Conservation (phyloP, 1,140 invertebrate species). For the Idris sp. region DNA sequence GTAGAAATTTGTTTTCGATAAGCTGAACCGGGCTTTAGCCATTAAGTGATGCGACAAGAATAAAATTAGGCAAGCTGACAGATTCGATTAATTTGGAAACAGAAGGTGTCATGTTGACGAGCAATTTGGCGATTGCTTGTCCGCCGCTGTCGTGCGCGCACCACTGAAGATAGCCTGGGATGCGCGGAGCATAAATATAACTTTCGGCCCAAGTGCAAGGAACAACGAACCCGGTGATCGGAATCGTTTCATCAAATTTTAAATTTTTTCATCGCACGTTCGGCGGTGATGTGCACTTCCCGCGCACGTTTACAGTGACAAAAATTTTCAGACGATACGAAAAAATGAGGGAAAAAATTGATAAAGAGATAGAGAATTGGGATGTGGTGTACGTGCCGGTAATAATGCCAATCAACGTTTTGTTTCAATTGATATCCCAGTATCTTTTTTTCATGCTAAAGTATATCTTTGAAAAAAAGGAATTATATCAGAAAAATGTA, state of each 20-base stretch:
- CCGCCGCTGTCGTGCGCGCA: constrained; percentile 30
- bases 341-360: constrained; percentile 32
- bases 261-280: constrained; percentile 57
- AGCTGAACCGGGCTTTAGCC: constrained; percentile 6
- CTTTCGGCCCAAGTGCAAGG: constrained; percentile 24
- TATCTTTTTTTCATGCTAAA: too few relatives aligned
- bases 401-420: constrained; percentile 47
- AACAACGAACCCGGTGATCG: constrained; percentile 9
- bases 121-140: constrained; percentile 51
- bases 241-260: constrained; percentile 45
- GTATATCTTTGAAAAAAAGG: too few relatives aligned
- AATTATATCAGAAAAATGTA: too few relatives aligned
- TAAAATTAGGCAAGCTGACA: constrained; percentile 31
- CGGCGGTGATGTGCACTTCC: constrained; percentile 40
- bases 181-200: constrained; percentile 53
- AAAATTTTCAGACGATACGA: constrained; percentile 38
- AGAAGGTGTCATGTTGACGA: constrained; percentile 31
- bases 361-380: neutral
- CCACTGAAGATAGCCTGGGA: constrained; percentile 34
- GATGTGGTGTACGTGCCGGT: constrained; percentile 32
- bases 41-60: constrained; percentile 24
- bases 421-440: constrained; percentile 24
- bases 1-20: constrained; percentile 20
- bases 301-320: constrained; percentile 45
- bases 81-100: constrained; percentile 45